These are phyloP conservation scores for Melanostoma mellinum DNA, from an alignment of 2,888 invertebrate genomes.

Conservation along the genomic window DNA sequence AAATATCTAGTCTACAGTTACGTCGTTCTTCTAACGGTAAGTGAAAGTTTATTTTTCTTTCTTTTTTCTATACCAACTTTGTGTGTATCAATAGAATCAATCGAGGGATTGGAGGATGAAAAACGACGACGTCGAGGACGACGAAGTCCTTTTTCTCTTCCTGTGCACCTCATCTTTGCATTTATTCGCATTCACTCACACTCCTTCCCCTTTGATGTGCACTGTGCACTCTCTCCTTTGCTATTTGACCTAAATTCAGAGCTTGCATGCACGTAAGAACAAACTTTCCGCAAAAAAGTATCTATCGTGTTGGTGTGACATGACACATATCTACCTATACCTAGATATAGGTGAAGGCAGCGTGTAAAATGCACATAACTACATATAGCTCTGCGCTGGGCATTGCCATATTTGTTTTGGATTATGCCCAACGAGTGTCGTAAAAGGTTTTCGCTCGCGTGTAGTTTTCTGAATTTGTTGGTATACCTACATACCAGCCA, in stretches of 20 bases:
- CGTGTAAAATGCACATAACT: constrained; percentile 12
- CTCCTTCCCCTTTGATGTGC: constrained; percentile 32
- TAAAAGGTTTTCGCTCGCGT: constrained; percentile 27
- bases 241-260: constrained; percentile 69
- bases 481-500: background rate
- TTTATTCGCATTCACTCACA: constrained; percentile 56
- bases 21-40: constrained; percentile 81
- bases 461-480: constrained; percentile 22
- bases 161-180: constrained; percentile 5
- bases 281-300: constrained; percentile 59
- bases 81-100: constrained; percentile 21
- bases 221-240: constrained; percentile 67
- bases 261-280: constrained; percentile 66
- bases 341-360: background rate
- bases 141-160: constrained; percentile 7
- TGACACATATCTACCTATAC: constrained; percentile 26
- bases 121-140: background rate
- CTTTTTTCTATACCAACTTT: background rate
- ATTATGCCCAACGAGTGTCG: constrained; percentile 32
- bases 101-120: background rate
- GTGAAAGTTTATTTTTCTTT: constrained; percentile 73
- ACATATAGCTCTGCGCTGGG: constrained; percentile 8
- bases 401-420: constrained; percentile 54
- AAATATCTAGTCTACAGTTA: constrained; percentile 82
- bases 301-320: constrained; percentile 51